These are phyloP conservation scores for Anabacerthia variegaticeps DNA, from an alignment of 2,797 vertebrate genomes.

Conservation along the genomic window DNA sequence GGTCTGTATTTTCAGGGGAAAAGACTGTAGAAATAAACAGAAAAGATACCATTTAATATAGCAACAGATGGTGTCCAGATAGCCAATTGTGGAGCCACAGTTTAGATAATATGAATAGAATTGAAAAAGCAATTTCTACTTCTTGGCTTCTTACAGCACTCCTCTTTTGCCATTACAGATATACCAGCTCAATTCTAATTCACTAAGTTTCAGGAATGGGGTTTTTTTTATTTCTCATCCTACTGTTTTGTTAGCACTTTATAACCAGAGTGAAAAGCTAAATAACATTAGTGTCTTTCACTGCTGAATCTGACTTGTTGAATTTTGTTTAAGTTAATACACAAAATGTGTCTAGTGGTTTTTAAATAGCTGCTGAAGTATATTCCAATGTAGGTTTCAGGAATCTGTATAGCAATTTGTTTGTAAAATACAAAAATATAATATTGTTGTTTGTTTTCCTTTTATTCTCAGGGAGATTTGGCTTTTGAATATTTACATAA, in stretches of 20 bases:
- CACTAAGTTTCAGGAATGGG: not conserved
- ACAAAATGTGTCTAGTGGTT: not conserved
- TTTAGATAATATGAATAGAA: not conserved
- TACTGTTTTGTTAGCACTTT: conserved; percentile 21
- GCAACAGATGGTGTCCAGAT: not conserved
- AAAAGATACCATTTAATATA: not conserved
- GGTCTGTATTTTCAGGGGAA: not conserved
- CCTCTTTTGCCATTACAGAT: not conserved
- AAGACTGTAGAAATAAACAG: not conserved
- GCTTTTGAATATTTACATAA: not conserved
- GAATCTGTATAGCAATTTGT: not conserved
- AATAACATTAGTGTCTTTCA: not conserved
- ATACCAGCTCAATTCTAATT: not conserved
- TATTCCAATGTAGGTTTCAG: not conserved
- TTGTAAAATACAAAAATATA: not conserved
- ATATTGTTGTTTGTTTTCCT: not conserved
- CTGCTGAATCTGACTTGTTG: not conserved
- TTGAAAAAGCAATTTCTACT: not conserved
- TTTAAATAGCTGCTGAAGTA: conserved; percentile 7
- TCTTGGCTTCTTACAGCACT: not conserved
- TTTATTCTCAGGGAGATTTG: not conserved
- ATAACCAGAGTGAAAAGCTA: not conserved
- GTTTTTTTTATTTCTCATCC: not conserved
- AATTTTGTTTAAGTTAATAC: conserved; percentile 44
- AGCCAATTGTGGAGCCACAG: not conserved